Percentiles rank a stretch among this genome's conserved stretches.
Evolutionary conservation across 1,140 invertebrate species (phyloP).

Genomic region (Cotesia vestalis): DNA sequence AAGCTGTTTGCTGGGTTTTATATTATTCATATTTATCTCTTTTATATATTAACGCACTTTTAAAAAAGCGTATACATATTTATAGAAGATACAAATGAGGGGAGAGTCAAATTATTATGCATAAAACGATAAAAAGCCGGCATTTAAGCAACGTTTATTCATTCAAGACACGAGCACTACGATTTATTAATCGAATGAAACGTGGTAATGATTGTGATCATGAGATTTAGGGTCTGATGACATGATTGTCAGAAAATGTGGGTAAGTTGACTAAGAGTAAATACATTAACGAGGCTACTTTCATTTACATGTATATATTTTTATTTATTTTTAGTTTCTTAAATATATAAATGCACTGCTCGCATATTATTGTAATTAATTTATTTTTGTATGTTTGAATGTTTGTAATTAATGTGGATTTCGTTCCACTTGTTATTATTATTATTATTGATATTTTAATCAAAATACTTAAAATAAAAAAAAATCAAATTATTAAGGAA

Average conservation of each 20-base stretch:
- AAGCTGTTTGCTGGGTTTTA: background rate
- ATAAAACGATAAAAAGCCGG: slow-evolving; percentile 11
- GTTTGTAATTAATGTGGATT: too few relatives aligned
- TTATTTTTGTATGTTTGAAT: too few relatives aligned
- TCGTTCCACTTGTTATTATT: too few relatives aligned
- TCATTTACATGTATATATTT: too few relatives aligned
- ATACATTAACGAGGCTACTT: slow-evolving; percentile 13
- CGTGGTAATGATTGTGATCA: slow-evolving; percentile 33
- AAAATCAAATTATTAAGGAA: too few relatives aligned
- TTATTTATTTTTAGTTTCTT: slow-evolving; percentile 33
- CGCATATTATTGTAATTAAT: too few relatives aligned
- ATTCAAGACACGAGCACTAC: slow-evolving; percentile 31
- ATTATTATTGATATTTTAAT: too few relatives aligned
- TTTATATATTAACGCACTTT: too few relatives aligned
- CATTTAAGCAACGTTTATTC: slow-evolving; percentile 9
- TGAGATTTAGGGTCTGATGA: slow-evolving; percentile 2
- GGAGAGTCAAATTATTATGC: background rate
- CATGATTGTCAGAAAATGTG: slow-evolving; percentile 1
- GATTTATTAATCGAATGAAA: slow-evolving; percentile 38
- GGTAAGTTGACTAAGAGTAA: slow-evolving; percentile 23
- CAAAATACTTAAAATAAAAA: too few relatives aligned
- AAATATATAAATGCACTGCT: background rate
- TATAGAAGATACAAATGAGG: background rate
- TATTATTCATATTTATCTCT: background rate
- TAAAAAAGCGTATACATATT: background rate